Percentiles rank a stretch among this genome's conserved stretches.
Evolutionary conservation across 2,797 vertebrate species (phyloP).

Genomic region (Neostethus bicornis): DNA sequence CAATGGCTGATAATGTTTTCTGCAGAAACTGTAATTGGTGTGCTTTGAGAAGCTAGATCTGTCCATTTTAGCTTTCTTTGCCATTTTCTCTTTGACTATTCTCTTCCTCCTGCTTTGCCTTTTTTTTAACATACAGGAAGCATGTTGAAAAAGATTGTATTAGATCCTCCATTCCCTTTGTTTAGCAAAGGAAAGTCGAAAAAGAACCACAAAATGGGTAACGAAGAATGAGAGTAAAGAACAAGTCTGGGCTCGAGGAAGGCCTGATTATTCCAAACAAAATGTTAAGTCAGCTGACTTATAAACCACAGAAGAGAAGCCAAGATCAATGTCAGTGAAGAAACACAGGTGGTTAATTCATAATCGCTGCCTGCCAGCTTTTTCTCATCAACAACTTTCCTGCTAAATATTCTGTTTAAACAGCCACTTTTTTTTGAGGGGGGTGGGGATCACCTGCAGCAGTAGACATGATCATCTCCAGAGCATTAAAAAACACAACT

Average conservation of each 20-base stretch:
- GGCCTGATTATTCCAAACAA: constrained; percentile 61
- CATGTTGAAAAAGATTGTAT: constrained; percentile 16
- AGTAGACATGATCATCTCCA: constrained; percentile 14
- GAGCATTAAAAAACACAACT: too few species aligned
- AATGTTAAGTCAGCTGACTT: constrained; percentile 60
- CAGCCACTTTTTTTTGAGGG: constrained; percentile 28
- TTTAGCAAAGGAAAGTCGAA: constrained; percentile 47
- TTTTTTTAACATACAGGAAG: constrained; percentile 46
- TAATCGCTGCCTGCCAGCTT: constrained; percentile 40
- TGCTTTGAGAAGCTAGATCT: constrained; percentile 65
- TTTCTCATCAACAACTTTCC: constrained; percentile 49
- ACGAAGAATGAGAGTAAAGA: constrained; percentile 31
- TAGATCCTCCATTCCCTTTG: constrained; percentile 50
- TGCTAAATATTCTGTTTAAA: constrained; percentile 23
- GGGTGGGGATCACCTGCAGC: constrained; percentile 12
- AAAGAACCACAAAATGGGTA: constrained; percentile 46
- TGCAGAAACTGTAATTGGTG: constrained; percentile 75
- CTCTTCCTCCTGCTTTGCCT: constrained; percentile 11
- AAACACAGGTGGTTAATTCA: constrained; percentile 66
- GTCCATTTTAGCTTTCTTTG: constrained; percentile 52
- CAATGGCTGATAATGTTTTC: constrained; percentile 75
- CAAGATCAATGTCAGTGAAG: constrained; percentile 60
- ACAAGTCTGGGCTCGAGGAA: constrained; percentile 31
- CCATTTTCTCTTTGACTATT: constrained; percentile 24
- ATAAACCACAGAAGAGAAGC: constrained; percentile 41